A percentile compares a stretch with the other conserved stretches of the same genome.
Evolutionary conservation across 2,113 vertebrate genomes (phyloP).

Genomic region (Parotia lawesii): DNA sequence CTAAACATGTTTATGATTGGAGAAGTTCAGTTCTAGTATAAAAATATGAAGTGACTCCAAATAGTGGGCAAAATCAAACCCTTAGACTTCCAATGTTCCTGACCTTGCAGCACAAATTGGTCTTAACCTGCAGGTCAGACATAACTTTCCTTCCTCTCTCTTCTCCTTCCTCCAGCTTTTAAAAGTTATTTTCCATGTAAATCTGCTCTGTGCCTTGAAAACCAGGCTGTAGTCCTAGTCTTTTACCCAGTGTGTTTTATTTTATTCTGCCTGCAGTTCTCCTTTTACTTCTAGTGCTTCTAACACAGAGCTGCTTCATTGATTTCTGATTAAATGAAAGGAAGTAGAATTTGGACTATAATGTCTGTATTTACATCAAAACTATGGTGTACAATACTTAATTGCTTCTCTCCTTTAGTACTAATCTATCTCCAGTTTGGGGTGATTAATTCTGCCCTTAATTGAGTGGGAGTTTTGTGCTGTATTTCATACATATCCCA

Average conservation of each 20-base stretch:
- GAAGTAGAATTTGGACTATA: neutral
- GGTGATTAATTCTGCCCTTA: neutral
- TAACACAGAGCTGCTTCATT: neutral
- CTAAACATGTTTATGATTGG: neutral
- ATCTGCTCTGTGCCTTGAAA: neutral
- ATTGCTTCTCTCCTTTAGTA: neutral
- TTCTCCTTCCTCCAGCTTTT: neutral
- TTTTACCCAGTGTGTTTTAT: neutral
- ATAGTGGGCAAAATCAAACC: neutral
- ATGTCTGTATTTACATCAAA: neutral
- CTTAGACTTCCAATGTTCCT: neutral
- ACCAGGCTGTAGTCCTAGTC: neutral
- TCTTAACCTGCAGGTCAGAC: neutral
- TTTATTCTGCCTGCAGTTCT: neutral
- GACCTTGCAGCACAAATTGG: neutral
- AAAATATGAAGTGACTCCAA: neutral
- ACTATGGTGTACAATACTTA: neutral
- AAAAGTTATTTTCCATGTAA: neutral
- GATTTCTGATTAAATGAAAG: neutral
- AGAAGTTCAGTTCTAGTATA: neutral
- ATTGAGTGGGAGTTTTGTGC: neutral
- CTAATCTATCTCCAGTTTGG: neutral
- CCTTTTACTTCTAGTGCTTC: neutral
- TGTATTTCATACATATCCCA: neutral
- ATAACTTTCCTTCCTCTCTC: neutral